A percentile compares a stretch with the other conserved stretches of the same genome.
Conservation (phyloP, 2,797 vertebrate genomes). For the Sphaeramia orbicularis region DNA sequence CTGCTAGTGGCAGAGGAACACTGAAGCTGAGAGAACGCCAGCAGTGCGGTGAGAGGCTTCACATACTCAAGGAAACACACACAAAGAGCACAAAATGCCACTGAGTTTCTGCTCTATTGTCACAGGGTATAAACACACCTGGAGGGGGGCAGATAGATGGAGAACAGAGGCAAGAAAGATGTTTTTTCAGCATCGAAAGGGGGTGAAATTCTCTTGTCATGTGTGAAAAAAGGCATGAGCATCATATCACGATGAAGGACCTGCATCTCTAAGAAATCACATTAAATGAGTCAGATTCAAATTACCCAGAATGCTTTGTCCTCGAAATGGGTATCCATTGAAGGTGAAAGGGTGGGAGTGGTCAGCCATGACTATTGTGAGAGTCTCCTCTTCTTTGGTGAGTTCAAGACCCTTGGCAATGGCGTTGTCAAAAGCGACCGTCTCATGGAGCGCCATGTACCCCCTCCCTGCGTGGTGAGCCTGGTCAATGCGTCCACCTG, state of each 20-base stretch:
- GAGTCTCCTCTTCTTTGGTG: constrained; percentile 82
- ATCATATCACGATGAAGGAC: neutral
- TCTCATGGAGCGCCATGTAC: constrained; percentile 83
- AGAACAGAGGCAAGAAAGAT: neutral
- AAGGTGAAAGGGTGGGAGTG: constrained; percentile 84
- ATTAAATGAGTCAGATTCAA: neutral
- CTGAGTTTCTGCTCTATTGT: constrained; percentile 31
- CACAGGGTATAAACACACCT: constrained; percentile 37
- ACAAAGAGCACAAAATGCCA: constrained; percentile 33
- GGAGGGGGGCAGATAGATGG: constrained; percentile 11
- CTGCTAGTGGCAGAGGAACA: constrained; percentile 57
- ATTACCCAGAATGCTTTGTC: constrained; percentile 86
- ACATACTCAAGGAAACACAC: constrained; percentile 17
- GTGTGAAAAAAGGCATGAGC: neutral
- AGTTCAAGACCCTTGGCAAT: constrained; percentile 81
- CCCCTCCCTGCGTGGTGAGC: constrained; percentile 82
- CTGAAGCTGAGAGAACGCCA: constrained; percentile 43
- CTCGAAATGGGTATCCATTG: constrained; percentile 84
- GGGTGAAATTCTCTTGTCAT: neutral
- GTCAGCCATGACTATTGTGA: constrained; percentile 85
- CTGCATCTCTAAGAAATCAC: neutral
- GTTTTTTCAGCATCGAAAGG: neutral
- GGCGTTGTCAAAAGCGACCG: constrained; percentile 80
- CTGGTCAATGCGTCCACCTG: constrained; percentile 88
- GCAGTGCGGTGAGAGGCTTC: constrained; percentile 7